Base-by-base conservation (phyloP, 2,113 vertebrate genomes). In the Cromileptes altivelis region DNA sequence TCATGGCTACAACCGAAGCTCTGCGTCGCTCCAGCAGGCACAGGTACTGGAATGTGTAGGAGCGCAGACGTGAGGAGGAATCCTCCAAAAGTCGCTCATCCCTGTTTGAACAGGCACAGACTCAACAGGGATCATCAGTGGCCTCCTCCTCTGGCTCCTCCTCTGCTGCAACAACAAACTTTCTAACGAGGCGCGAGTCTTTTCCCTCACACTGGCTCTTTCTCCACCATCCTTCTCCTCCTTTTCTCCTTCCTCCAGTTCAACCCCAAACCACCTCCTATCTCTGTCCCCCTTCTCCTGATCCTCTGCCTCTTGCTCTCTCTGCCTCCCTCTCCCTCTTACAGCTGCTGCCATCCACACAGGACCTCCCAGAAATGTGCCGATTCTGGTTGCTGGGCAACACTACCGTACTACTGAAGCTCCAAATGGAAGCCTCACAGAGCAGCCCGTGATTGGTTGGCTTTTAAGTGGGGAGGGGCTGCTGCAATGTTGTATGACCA, bases 351-450 rank as follows among this genome's bases (percentile, higher is more conserved):
- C 85, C 90, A 92, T 95, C 91, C 89, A 88, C 91, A 75, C 90
- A 91, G 93, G 91, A 94, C 92, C 92, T 93, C 89, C 87, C 91
- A 92, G 91, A 94, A 92, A 93, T 94, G 92, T 94, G 89, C 93
- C 65, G 88, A 93, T 84, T 86, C 85, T 18, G 92, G 95, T 96
- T 96, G 94, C 95, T 62, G 79, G 92, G 95, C 94, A 96, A 96
- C 95, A 95, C 89, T 91, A 89, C 86, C 85, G 84, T 93, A 93
- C 94, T 93, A 92, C 90, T 76, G 89, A 93, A 95, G 93, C 92
- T 94, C 94, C 91, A 92, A 90, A 94, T 89, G 93, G 92, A 88
- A 90, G 88, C 80, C 75, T 45, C 4, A 86, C 87, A 88, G 80
- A 73, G 81, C 55, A 14, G 69, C 37, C 53, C 3, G 80, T 53